Percentiles rank a stretch among this genome's conserved stretches.
Evolutionary conservation across 2,797 vertebrate genomes (phyloP).

Genomic region (Eupleurogrammus muticus): DNA sequence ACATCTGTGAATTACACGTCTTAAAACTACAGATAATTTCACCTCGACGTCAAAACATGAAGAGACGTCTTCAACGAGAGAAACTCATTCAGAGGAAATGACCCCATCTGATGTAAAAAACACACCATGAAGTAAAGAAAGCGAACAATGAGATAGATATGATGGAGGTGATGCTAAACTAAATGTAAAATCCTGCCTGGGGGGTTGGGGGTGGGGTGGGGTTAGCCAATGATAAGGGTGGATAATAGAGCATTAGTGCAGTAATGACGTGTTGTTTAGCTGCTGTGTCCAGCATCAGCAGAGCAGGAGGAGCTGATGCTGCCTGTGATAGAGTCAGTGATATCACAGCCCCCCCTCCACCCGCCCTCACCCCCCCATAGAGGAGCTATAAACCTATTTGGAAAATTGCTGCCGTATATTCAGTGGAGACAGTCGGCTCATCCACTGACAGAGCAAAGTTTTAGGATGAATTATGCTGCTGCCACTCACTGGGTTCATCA

Average conservation of each 20-base stretch:
- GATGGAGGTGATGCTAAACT: constrained; percentile 35
- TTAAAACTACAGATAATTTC: constrained; percentile 15
- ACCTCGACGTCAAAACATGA: constrained; percentile 29
- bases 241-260: constrained; percentile 54
- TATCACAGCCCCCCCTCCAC: constrained; percentile 85
- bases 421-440: constrained; percentile 83
- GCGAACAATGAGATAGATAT: constrained; percentile 31
- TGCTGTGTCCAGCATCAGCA: constrained; percentile 39
- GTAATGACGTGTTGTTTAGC: constrained; percentile 54
- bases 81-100: constrained; percentile 49
- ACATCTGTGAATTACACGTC: too few relatives aligned
- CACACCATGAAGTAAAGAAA: constrained; percentile 3
- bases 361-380: constrained; percentile 85
- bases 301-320: constrained; percentile 71
- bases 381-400: constrained; percentile 89
- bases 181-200: constrained; percentile 32
- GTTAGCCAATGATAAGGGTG: constrained; percentile 35
- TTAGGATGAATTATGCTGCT: constrained; percentile 85
- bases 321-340: constrained; percentile 88
- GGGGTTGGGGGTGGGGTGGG: constrained; percentile 15
- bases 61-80: constrained; percentile 18
- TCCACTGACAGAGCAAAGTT: constrained; percentile 86
- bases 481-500: constrained; percentile 85
- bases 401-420: constrained; percentile 88
- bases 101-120: constrained; percentile 15